Base-by-base conservation (phyloP, 2,888 invertebrate genomes). In the Ectemnius lituratus region DNA sequence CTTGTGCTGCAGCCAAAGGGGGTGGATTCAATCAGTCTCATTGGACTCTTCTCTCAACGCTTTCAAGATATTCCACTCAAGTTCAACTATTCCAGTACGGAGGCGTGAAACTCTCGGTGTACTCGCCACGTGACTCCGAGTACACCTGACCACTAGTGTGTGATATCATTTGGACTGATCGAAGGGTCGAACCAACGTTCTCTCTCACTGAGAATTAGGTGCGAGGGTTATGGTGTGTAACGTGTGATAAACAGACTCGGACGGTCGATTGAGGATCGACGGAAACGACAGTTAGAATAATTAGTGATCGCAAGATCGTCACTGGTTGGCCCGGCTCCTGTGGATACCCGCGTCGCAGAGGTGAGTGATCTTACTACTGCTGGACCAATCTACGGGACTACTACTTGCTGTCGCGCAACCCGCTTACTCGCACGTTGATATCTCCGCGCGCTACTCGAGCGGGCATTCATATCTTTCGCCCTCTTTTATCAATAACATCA, bases 261-360 rank as follows among this genome's bases (percentile, higher is more conserved):
- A 72, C 70, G 73, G 67, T 71, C 71, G 57, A 61, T 70, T 61
- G 11, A 37, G 46, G 62, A 57, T 70, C 52, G 65, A 52, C 67
- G 47, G 56, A n/a, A 27, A 18, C 5, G 57, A 47, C 60, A n/a
- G 58, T 47, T 62, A 57, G 47, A 46, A 37, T 59, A 18, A 64
- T 67, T 64, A 71, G 67, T 79, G 68, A 66, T 74, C 37, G 11
- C n/a, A 4, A 47, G 47, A 46, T 37, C 37, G 49, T 59, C 46
- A 66, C 61, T 63, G 66, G 60, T 60, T 28, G 61, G n/a, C 57
- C 60, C 16, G 52, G 64, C 59, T 75, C 45, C 4, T 52, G 68
- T 77, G 76, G 75, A 77, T 79, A 79, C 70, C 74, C 13, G 59
- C 37, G 57, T 46, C 58, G 28, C 75, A 56, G 75, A 75, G 78